Percentiles rank a stretch among this genome's conserved stretches.
These are phyloP conservation scores for Datnioides undecimradiatus DNA, from an alignment of 2,113 vertebrate species.

Conservation along the genomic window DNA sequence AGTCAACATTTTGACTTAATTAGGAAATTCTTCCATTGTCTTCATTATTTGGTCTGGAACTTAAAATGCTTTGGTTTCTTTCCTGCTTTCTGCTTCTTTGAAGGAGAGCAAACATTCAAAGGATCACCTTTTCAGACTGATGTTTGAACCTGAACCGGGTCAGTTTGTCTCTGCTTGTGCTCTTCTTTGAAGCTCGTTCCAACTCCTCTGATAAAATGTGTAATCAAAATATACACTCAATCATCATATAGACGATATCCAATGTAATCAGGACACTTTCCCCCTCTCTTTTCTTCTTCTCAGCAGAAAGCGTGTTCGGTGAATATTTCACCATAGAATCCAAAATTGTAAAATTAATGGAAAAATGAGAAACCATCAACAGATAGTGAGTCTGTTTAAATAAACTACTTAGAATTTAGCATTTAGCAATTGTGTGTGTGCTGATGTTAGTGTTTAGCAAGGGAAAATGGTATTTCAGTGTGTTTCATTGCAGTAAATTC, in stretches of 20 bases:
- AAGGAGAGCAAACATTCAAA: conserved; percentile 43
- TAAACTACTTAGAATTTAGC: no score
- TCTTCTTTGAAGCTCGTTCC: conserved; percentile 41
- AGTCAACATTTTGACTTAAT: conserved; percentile 10
- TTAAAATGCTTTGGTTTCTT: conserved; percentile 46
- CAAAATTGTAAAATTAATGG: background rate
- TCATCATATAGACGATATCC: background rate
- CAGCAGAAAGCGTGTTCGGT: conserved; percentile 11
- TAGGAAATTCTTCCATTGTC: conserved; percentile 69
- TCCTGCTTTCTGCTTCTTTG: conserved; percentile 35
- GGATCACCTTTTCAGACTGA: conserved; percentile 24
- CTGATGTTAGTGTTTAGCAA: no score
- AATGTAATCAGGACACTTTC: background rate
- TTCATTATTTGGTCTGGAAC: conserved; percentile 62
- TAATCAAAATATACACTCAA: background rate
- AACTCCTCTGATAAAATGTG: background rate
- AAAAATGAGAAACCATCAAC: background rate
- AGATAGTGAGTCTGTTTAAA: background rate
- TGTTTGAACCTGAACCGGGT: conserved; percentile 26
- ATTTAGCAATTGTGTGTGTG: no score
- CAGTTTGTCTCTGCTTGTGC: background rate
- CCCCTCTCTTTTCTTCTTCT: background rate
- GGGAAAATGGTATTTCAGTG: no score
- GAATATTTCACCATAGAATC: background rate
- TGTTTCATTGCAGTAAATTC: no score